A percentile compares a stretch with the other conserved stretches of the same genome.
Conservation (phyloP, 2,797 vertebrate genomes). For the Sebastes miniatus region DNA sequence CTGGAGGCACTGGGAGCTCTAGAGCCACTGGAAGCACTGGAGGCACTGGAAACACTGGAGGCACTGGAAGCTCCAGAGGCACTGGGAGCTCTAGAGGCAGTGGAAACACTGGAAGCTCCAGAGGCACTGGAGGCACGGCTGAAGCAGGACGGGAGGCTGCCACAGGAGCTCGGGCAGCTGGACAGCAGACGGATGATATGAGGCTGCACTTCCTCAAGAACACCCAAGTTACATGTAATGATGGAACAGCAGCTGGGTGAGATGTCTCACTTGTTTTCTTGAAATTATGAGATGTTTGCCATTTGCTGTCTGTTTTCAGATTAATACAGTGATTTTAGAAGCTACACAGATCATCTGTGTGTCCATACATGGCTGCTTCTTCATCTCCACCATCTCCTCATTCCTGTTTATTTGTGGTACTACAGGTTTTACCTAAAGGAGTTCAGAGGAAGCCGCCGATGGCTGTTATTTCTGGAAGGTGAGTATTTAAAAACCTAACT, state of each 20-base stretch:
- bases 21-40: slow-evolving; percentile 47
- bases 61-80: slow-evolving; percentile 29
- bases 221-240: slow-evolving; percentile 78
- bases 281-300: neutral
- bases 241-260: slow-evolving; percentile 83
- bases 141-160: slow-evolving; percentile 45
- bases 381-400: slow-evolving; percentile 25
- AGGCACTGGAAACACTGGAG: neutral
- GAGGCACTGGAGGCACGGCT: slow-evolving; percentile 31
- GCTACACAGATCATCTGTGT: neutral
- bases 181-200: slow-evolving; percentile 79
- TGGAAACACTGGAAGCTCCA: slow-evolving; percentile 27
- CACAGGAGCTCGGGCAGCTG: slow-evolving; percentile 42
- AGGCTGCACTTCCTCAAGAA: slow-evolving; percentile 84
- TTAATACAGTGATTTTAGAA: neutral
- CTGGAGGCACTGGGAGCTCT: slow-evolving; percentile 21
- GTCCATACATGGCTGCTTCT: slow-evolving; percentile 29
- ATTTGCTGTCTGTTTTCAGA: neutral
- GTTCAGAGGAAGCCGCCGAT: slow-evolving; percentile 83
- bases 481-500: slow-evolving; percentile 76
- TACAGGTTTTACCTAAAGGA: slow-evolving; percentile 84
- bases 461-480: slow-evolving; percentile 87
- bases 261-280: neutral
- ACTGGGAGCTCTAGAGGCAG: slow-evolving; percentile 33
- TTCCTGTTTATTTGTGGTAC: slow-evolving; percentile 64